Evolutionary conservation across 1,140 invertebrate genomes (phyloP).

Genomic region (Drosophila ohnishii): DNA sequence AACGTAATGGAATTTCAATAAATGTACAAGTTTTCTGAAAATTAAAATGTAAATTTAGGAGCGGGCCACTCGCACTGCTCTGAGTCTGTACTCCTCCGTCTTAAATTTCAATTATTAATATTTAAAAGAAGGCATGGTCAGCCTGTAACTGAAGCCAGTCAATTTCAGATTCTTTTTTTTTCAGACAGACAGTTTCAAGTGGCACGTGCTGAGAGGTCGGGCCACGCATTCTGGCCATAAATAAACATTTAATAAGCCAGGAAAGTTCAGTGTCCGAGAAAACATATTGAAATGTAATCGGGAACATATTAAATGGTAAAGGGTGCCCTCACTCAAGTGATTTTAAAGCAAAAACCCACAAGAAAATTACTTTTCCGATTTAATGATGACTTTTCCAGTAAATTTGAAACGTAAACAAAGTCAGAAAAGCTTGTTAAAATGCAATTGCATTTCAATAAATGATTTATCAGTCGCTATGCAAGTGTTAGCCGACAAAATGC

Average conservation of each 20-base stretch:
- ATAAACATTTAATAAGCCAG: slow-evolving; percentile 71
- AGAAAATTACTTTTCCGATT: slow-evolving; percentile 7
- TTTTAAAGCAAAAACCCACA: slow-evolving; percentile 2
- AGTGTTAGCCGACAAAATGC: slow-evolving; percentile 26
- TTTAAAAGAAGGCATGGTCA: background rate
- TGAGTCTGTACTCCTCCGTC: background rate
- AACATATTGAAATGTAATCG: slow-evolving; percentile 37
- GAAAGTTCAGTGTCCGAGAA: slow-evolving; percentile 31
- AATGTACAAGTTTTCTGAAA: slow-evolving; percentile 20
- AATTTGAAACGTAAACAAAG: slow-evolving; percentile 6
- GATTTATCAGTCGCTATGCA: slow-evolving; percentile 35
- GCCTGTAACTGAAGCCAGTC: slow-evolving; percentile 5
- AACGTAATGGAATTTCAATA: slow-evolving; percentile 41
- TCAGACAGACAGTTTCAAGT: slow-evolving; percentile 28
- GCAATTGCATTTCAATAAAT: slow-evolving; percentile 43
- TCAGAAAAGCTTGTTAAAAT: slow-evolving; percentile 32
- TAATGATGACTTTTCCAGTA: slow-evolving; percentile 7
- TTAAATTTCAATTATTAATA: slow-evolving; percentile 39
- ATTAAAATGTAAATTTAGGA: slow-evolving; percentile 10
- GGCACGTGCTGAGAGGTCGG: slow-evolving; percentile 32
- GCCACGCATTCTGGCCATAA: slow-evolving; percentile 61
- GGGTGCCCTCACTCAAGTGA: background rate
- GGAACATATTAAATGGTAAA: slow-evolving; percentile 12
- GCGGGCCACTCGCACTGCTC: background rate
- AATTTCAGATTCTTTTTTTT: background rate